Evolutionary conservation across 2,113 vertebrate species (phyloP), one percentile per base, ranked within the genome.

Genomic region (Beaufortia kweichowensis): DNA sequence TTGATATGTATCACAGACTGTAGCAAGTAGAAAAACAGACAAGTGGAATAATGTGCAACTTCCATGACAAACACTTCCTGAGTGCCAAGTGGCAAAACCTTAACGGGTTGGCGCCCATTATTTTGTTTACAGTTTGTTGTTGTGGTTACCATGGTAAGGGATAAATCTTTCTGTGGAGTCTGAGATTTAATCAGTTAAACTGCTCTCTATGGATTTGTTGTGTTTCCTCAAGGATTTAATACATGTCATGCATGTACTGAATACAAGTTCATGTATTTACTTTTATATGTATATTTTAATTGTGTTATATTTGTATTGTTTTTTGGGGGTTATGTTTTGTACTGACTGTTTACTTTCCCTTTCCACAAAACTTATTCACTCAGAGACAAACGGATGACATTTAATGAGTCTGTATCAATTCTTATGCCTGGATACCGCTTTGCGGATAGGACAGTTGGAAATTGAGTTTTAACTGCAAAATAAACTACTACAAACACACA

Each of bases 71-170:
- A 78, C 66, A 70, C 14, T 66, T 75, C 57, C 69, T 60, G 21
- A 82, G 61, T 81, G 83, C 82, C 62, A 55, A 70, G 77, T 23
- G 81, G 75, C 76, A 82, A 82, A 89, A 84, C 82, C 82, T 84
- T 79, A 81, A 80, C 68, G 81, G 21, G 83, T 86, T 55, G 53
- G 86, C 80, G 79, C 39, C 60, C 50, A 50, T 57, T 81, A 28
- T 83, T 61, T 60, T 92, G 86, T 92, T 82, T 83, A 55, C 53
- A 70, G 48, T 81, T 90, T 91, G 87, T 91, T 91, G 84, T 81
- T 33, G 41, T 35, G 87, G 81, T 92, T 28, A 84, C 84, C 86
- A 82, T 53, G 86, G 89, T 23, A 81, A 91, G 80, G 2, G 65
- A 77, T 80, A 75, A 79, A 60, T 21, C 65, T 65, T 63, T 73